These are phyloP conservation scores for Sphaerodactylus townsendi DNA, from an alignment of 2,113 vertebrate genomes.

Conservation along the genomic window DNA sequence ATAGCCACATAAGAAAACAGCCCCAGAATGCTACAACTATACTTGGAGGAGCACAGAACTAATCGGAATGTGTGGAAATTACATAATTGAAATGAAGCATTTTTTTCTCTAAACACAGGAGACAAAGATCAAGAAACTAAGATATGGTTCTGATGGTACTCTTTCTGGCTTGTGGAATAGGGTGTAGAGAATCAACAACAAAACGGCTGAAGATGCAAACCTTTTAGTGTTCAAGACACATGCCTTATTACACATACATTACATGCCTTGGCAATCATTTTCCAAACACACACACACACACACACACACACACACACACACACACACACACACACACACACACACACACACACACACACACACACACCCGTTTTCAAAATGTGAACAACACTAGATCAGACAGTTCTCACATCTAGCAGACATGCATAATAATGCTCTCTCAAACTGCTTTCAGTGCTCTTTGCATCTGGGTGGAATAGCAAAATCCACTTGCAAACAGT, in stretches of 20 bases:
- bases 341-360: neutral
- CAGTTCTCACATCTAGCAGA: too few relatives aligned
- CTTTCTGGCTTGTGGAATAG: neutral
- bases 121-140: neutral
- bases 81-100: neutral
- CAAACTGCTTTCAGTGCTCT: too few relatives aligned
- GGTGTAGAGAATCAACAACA: neutral
- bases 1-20: neutral
- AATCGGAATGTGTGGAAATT: neutral
- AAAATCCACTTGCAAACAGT: too few relatives aligned
- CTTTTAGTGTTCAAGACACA: neutral
- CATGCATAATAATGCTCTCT: too few relatives aligned
- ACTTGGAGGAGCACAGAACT: neutral
- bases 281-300: neutral
- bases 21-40: neutral
- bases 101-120: neutral
- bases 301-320: neutral
- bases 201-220: neutral
- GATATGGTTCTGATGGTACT: neutral
- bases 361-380: neutral
- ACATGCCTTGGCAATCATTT: neutral
- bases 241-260: neutral
- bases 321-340: neutral
- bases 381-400: neutral
- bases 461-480: too few relatives aligned